Conservation (phyloP, 1,140 invertebrate genomes). For the Chelonus insularis region DNA sequence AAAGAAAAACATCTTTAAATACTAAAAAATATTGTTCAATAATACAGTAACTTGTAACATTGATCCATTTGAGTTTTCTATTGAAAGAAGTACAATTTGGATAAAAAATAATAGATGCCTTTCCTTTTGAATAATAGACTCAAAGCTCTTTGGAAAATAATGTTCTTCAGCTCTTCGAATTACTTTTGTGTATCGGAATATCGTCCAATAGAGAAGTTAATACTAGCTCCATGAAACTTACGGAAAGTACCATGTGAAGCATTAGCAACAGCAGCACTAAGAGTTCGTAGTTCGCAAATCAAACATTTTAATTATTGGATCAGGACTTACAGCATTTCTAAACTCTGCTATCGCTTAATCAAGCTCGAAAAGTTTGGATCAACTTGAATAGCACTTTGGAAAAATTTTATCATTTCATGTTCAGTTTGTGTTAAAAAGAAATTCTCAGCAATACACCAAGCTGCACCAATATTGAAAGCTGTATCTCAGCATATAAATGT, state of each 20-base stretch:
- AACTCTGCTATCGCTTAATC: conserved; percentile 96
- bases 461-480: conserved; percentile 87
- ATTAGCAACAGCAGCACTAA: conserved; percentile 84
- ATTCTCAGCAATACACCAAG: conserved; percentile 96
- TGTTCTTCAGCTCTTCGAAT: conserved; percentile 92
- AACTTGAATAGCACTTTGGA: conserved; percentile 94
- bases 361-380: conserved; percentile 91
- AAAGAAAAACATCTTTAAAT: neutral
- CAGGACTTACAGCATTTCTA: conserved; percentile 86
- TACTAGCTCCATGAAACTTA: conserved; percentile 95
- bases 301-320: conserved; percentile 95
- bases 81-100: neutral
- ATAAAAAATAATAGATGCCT: conserved; percentile 62
- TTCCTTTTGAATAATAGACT: conserved; percentile 98
- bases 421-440: conserved; percentile 97
- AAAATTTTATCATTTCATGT: conserved; percentile 98
- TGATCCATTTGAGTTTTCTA: too few species aligned
- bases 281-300: conserved; percentile 93
- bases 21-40: neutral
- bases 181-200: conserved; percentile 91
- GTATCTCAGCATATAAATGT: conserved; percentile 93
- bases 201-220: conserved; percentile 87
- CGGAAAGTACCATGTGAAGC: conserved; percentile 93
- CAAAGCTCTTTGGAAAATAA: conserved; percentile 97
- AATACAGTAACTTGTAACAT: too few species aligned